phyloP scores from a whole-genome alignment of 2,797 vertebrate genomes.

The Garrulus glandarius region DNA sequence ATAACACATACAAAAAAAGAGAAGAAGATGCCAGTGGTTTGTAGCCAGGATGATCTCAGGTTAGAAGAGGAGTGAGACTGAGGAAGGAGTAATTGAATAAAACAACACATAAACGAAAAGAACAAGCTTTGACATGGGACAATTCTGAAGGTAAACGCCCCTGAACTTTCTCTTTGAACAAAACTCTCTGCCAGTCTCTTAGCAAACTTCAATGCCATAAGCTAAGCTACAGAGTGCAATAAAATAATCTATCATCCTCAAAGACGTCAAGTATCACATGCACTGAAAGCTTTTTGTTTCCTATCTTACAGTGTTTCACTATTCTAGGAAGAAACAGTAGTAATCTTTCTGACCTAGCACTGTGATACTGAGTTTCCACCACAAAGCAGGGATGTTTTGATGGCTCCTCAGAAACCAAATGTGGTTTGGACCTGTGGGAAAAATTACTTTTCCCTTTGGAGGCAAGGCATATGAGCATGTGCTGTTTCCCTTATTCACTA shows the following conservation, averaged over 20 bases:
- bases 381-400: slow-evolving; percentile 9
- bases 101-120: not conserved
- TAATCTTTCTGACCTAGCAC: not conserved
- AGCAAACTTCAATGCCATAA: not conserved
- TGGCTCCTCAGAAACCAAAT: not conserved
- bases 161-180: not conserved
- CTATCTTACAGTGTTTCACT: not conserved
- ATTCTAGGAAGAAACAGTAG: not conserved
- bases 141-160: not conserved
- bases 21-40: not conserved
- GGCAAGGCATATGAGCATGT: not conserved
- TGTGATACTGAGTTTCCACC: not conserved
- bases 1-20: not conserved
- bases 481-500: not conserved
- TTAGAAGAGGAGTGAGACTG: not conserved
- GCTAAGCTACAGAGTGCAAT: not conserved
- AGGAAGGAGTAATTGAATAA: not conserved
- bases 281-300: not conserved
- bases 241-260: not conserved
- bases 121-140: not conserved
- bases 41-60: not conserved
- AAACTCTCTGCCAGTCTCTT: not conserved
- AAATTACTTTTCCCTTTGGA: not conserved
- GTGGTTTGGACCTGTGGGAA: not conserved
- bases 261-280: not conserved